These are phyloP conservation scores for Pandemis cinnamomeana DNA, from an alignment of 2,888 invertebrate species.

Conservation along the genomic window DNA sequence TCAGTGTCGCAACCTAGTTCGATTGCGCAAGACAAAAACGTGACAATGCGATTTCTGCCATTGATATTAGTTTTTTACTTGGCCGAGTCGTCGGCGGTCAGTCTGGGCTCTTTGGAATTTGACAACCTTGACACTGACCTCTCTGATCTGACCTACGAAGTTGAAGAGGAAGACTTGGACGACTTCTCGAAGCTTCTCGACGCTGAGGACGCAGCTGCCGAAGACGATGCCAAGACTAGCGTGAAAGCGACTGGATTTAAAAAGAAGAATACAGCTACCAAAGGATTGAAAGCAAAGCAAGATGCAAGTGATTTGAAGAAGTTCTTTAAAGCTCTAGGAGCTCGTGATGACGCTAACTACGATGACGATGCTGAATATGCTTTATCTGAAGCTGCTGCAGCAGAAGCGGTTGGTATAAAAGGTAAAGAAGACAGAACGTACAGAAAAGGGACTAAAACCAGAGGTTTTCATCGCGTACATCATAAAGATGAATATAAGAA, in stretches of 20 bases:
- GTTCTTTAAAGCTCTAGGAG: constrained; percentile 61
- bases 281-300: constrained; percentile 62
- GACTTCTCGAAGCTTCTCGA: constrained; percentile 63
- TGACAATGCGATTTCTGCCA: constrained; percentile 59
- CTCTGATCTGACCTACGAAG: constrained; percentile 64
- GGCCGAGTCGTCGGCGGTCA: constrained; percentile 63
- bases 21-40: constrained; percentile 63
- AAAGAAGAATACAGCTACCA: constrained; percentile 61
- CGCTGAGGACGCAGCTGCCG: constrained; percentile 45
- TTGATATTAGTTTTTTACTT: constrained; percentile 61
- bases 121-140: constrained; percentile 69
- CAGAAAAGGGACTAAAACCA: constrained; percentile 83
- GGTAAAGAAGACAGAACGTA: constrained; percentile 79
- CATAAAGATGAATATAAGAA: constrained; percentile 86
- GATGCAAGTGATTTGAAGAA: constrained; percentile 66
- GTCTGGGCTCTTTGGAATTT: constrained; percentile 59
- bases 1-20: constrained; percentile 82
- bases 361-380: constrained; percentile 75
- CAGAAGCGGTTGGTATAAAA: constrained; percentile 68
- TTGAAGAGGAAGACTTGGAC: constrained; percentile 68
- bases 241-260: constrained; percentile 60
- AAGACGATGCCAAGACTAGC: constrained; percentile 48
- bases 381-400: constrained; percentile 67
- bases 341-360: constrained; percentile 61
- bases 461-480: constrained; percentile 84